Evolutionary conservation across 2,797 vertebrate species (phyloP).

Genomic region (Siniperca undulata): DNA sequence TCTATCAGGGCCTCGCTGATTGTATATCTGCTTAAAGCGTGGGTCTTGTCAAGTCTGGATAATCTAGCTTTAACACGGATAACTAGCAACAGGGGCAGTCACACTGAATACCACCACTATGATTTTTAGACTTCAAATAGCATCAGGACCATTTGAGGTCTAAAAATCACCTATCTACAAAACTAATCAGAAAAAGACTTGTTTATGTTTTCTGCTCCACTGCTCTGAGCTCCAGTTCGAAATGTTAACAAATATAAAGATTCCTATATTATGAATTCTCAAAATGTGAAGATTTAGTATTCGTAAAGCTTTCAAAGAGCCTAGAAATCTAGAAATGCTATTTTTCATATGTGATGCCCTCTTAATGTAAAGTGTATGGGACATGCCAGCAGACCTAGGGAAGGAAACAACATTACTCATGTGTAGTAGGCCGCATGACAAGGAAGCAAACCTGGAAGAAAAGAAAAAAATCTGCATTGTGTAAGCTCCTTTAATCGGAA

Average conservation of each 20-base stretch:
- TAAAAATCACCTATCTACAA: neutral
- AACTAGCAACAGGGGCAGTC: slow-evolving; percentile 18
- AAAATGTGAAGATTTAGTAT: slow-evolving; percentile 11
- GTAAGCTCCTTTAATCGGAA: slow-evolving; percentile 1
- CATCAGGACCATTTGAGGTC: neutral
- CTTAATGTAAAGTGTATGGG: neutral
- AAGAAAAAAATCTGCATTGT: neutral
- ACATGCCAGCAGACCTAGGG: neutral
- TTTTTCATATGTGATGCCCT: neutral
- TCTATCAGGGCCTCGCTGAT: slow-evolving; percentile 31
- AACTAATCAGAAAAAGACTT: slow-evolving; percentile 3
- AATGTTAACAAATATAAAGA: slow-evolving; percentile 29
- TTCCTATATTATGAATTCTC: slow-evolving; percentile 6
- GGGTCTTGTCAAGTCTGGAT: slow-evolving; percentile 13
- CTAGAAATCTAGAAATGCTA: neutral
- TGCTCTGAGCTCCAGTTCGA: neutral
- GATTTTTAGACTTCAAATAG: neutral
- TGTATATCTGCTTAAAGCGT: slow-evolving; percentile 41
- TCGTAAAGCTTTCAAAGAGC: neutral
- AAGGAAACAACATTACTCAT: neutral
- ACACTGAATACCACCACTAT: neutral
- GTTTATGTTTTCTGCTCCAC: neutral
- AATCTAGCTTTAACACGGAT: slow-evolving; percentile 21
- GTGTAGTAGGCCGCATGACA: neutral
- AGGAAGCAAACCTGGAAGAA: neutral